These are phyloP conservation scores for Matsumyia berberina DNA, from an alignment of 2,888 invertebrate genomes.

Conservation along the genomic window DNA sequence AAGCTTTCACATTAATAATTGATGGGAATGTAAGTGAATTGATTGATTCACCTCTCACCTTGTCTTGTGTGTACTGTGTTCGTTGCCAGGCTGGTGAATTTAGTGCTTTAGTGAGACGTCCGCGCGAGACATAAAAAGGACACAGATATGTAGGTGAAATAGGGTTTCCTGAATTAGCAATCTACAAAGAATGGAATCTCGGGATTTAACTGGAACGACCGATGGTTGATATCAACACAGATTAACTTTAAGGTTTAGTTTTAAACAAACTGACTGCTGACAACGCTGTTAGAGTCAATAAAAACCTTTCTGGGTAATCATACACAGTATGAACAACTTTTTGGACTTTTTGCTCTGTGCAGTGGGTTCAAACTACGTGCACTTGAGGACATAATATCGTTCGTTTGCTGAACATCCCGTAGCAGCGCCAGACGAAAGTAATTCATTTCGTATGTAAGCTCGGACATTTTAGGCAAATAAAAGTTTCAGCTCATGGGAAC, in stretches of 20 bases:
- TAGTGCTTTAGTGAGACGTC: neutral
- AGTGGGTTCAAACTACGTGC: slow-evolving; percentile 44
- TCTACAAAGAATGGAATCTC: slow-evolving; percentile 9
- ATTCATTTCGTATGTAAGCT: slow-evolving; percentile 56
- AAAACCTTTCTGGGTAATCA: slow-evolving; percentile 56
- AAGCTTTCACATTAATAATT: slow-evolving; percentile 81
- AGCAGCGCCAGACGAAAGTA: slow-evolving; percentile 38
- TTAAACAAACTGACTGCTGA: slow-evolving; percentile 42
- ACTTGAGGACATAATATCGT: slow-evolving; percentile 44
- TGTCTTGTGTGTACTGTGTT: slow-evolving; percentile 22
- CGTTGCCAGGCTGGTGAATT: slow-evolving; percentile 19
- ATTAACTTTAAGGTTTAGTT: slow-evolving; percentile 48
- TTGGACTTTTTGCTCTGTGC: slow-evolving; percentile 18
- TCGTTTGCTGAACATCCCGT: slow-evolving; percentile 41
- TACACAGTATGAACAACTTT: slow-evolving; percentile 13
- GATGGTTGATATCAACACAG: slow-evolving; percentile 31
- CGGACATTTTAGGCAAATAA: slow-evolving; percentile 57
- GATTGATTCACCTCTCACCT: slow-evolving; percentile 80
- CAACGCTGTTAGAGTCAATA: slow-evolving; percentile 35
- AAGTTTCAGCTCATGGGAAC: slow-evolving; percentile 38
- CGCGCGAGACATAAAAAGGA: slow-evolving; percentile 27
- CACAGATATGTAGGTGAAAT: slow-evolving; percentile 10
- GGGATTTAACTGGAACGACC: neutral
- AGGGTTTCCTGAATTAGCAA: slow-evolving; percentile 45
- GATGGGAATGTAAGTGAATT: slow-evolving; percentile 82